These are phyloP conservation scores for Ceratoteleas bidentatus DNA, from an alignment of 1,140 invertebrate genomes.

Conservation along the genomic window DNA sequence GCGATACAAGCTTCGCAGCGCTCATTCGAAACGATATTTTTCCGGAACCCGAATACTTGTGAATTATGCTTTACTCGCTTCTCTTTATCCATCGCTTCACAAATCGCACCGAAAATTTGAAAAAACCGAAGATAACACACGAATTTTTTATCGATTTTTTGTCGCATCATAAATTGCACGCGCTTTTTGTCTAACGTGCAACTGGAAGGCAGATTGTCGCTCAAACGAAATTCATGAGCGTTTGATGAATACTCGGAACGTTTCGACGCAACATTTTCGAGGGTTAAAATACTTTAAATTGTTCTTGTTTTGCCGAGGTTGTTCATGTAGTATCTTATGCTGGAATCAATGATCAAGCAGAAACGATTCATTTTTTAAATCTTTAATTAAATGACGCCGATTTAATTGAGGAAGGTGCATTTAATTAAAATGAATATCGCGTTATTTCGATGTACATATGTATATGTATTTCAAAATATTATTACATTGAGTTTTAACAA, in stretches of 20 bases:
- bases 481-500: too few relatives aligned
- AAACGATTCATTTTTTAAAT: too few relatives aligned
- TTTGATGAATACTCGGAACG: not conserved
- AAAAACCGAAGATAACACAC: not conserved
- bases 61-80: slow-evolving; percentile 21
- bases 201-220: not conserved
- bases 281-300: too few relatives aligned
- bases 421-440: too few relatives aligned
- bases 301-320: too few relatives aligned
- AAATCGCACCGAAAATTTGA: not conserved
- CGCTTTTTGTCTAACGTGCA: not conserved
- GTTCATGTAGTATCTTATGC: too few relatives aligned
- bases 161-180: not conserved
- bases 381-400: too few relatives aligned
- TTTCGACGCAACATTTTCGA: too few relatives aligned
- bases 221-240: not conserved
- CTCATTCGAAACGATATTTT: slow-evolving; percentile 40
- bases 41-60: slow-evolving; percentile 31
- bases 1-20: slow-evolving; percentile 39
- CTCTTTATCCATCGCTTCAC: too few relatives aligned
- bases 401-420: too few relatives aligned
- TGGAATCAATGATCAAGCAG: too few relatives aligned
- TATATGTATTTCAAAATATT: too few relatives aligned
- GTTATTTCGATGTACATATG: not conserved
- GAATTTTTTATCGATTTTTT: not conserved